phyloP scores from a whole-genome alignment of 1,140 invertebrate species.

The Cryptotermes secundus region DNA sequence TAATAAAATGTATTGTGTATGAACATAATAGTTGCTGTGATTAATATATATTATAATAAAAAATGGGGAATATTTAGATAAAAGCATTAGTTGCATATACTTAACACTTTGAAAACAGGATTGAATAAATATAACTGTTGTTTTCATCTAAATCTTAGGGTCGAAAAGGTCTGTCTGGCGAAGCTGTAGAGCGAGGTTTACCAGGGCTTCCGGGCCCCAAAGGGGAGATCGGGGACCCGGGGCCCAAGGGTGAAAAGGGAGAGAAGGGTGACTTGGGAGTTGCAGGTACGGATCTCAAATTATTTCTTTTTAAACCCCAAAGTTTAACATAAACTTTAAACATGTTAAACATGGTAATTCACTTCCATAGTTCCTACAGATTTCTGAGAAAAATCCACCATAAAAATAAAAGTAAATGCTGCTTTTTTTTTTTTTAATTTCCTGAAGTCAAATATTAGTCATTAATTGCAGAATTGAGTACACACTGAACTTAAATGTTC shows the following conservation, averaged over 20 bases:
- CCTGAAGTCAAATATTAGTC: not conserved
- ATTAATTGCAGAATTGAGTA: not conserved
- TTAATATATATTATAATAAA: not conserved
- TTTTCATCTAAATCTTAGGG: conserved; percentile 46
- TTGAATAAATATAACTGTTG: conserved; percentile 16
- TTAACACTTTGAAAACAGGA: not conserved
- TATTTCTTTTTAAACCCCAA: not conserved
- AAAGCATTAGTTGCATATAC: not conserved
- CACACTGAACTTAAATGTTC: not conserved
- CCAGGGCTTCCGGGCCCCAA: conserved; percentile 52
- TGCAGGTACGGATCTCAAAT: conserved; percentile 45
- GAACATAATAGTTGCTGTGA: not conserved
- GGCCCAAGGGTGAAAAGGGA: conserved; percentile 50
- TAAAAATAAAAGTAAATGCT: not conserved
- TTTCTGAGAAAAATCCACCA: not conserved
- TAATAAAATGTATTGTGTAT: not conserved
- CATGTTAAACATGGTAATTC: conserved; percentile 23
- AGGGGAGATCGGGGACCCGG: conserved; percentile 52
- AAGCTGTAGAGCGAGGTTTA: conserved; percentile 49
- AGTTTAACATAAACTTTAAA: not conserved
- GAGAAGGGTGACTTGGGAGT: conserved; percentile 49
- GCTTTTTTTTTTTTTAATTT: conserved; percentile 11
- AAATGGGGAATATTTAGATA: not conserved
- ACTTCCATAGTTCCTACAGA: conserved; percentile 30
- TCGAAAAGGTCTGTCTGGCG: conserved; percentile 51